Evolutionary conservation across 1,140 invertebrate genomes (phyloP).

Genomic region (Temnothorax nylanderi): DNA sequence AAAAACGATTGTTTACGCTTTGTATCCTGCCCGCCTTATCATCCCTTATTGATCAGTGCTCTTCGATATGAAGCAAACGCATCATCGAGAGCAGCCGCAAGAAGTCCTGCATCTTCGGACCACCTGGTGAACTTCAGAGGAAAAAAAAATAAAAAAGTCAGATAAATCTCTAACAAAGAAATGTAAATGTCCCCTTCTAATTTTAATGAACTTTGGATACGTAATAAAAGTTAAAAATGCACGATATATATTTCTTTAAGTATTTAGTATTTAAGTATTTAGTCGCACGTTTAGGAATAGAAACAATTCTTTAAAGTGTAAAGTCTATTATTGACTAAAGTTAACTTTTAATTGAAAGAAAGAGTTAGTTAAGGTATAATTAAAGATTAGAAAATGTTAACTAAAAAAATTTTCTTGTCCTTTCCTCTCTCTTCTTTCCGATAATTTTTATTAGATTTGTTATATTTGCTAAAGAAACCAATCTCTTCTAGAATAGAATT

Average conservation of each 20-base stretch:
- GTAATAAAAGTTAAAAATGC: not conserved
- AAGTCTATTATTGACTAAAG: not conserved
- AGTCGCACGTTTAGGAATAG: not conserved
- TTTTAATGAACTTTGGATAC: not conserved
- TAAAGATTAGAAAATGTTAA: not conserved
- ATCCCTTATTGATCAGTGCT: constrained; percentile 56
- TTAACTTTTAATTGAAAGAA: not conserved
- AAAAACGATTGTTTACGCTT: constrained; percentile 59
- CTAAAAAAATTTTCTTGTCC: not conserved
- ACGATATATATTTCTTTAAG: not conserved
- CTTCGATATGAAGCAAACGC: constrained; percentile 53
- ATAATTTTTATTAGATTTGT: not conserved
- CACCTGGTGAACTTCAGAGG: constrained; percentile 66
- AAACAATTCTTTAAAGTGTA: not conserved
- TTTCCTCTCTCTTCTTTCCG: not conserved
- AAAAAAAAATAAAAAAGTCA: not conserved
- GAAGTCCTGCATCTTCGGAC: constrained; percentile 56
- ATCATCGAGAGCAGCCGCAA: constrained; percentile 56
- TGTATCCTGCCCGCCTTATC: constrained; percentile 41
- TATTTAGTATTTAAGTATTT: not conserved
- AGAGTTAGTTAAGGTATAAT: not conserved
- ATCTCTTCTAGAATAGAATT: not conserved
- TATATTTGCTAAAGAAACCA: not conserved
- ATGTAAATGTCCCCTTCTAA: not conserved
- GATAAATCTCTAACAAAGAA: constrained; percentile 24